phyloP scores from a whole-genome alignment of 2,113 vertebrate genomes.

The Oenanthe oenanthe region DNA sequence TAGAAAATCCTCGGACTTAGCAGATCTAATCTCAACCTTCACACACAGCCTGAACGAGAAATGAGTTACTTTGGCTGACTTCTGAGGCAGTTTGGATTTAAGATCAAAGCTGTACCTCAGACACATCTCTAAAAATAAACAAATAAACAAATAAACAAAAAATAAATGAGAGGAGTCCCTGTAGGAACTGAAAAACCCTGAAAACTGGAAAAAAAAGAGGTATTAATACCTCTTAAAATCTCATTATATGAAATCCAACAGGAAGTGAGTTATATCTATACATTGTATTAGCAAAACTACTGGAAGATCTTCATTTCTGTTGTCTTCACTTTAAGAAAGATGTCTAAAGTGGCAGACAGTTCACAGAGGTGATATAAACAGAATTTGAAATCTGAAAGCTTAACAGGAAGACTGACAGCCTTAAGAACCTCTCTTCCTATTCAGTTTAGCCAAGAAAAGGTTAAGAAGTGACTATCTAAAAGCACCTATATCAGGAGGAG shows the following conservation, averaged over 20 bases:
- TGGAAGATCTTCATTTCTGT: background rate
- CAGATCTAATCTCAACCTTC: background rate
- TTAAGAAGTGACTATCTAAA: conserved; percentile 48
- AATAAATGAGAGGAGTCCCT: background rate
- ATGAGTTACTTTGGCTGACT: background rate
- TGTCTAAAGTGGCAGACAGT: background rate
- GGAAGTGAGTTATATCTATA: background rate
- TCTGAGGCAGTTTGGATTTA: background rate
- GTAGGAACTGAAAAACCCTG: background rate
- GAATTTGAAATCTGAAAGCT: background rate
- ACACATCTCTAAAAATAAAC: background rate
- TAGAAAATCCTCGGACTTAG: background rate
- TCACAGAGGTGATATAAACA: background rate
- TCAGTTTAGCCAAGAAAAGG: conserved; percentile 37
- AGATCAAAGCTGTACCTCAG: background rate
- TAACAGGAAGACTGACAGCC: background rate
- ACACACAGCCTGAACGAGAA: background rate
- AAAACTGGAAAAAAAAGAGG: too few relatives aligned
- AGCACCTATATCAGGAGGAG: conserved; percentile 50
- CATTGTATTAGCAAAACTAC: background rate
- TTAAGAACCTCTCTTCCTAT: background rate
- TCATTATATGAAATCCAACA: background rate
- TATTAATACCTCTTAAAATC: background rate
- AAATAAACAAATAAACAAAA: background rate
- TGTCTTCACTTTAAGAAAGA: background rate